Evolutionary conservation across 2,888 invertebrate genomes (phyloP), one percentile per base, ranked within the genome.

Genomic region (Peribatodes rhomboidaria): DNA sequence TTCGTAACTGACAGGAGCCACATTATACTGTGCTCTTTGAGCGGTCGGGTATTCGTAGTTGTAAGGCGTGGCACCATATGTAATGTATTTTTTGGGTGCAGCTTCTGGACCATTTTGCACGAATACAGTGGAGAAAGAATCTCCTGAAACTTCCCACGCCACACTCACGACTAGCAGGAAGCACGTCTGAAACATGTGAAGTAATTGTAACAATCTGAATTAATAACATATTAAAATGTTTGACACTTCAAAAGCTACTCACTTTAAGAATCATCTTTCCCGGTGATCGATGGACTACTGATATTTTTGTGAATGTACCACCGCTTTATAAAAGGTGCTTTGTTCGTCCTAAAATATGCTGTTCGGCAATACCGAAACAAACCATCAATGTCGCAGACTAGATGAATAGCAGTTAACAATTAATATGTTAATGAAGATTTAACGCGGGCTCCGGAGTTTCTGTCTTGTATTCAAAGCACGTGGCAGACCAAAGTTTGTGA

Each of bases 311-410:
- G 82, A 81, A 85, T 83, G 80, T 81, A 77, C 68, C 80, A 75
- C 83, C 72, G 81, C 87, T 92, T 72, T 93, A 87, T 92, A 92
- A 89, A 85, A 86, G 85, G 72, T 75, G 77, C 83, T 85, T 89
- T 88, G 87, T 88, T 87, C 83, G 81, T 79, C 73, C 72, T 84
- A 85, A 92, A 88, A 87, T 91, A 90, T 91, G 82, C 88, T 82
- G 83, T 90, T 87, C 88, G 82, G 89, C 87, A 89, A 92, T 84
- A 91, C 89, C 89, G 90, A 92, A 89, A 92, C 92, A 88, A 92
- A 92, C 85, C 85, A 87, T 85, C 92, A 92, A 92, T 92, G 93
- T 90, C 92, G 84, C 84, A 84, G 82, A 87, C 82, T 82, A 82
- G 78, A 79, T 88, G 89, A 91, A 92, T 86, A 88, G 89, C 71